phyloP scores from a whole-genome alignment of 1,140 invertebrate genomes.

The Orchestia grillus region DNA sequence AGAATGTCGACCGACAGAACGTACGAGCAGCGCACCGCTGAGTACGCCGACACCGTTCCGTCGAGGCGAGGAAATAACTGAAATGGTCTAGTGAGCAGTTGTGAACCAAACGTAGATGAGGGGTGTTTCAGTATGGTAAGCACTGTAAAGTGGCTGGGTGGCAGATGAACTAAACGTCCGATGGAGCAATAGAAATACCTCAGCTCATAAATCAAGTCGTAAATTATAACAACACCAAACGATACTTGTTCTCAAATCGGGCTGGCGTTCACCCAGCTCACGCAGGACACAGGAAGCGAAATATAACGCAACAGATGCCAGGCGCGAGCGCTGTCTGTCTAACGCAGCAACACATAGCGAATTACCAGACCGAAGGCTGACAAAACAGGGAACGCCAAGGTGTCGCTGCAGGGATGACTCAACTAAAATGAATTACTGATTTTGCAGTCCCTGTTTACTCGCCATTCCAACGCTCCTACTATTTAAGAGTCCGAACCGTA shows the following conservation, averaged over 20 bases:
- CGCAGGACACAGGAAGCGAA: not conserved
- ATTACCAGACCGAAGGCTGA: not conserved
- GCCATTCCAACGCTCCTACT: not conserved
- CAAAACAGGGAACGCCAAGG: not conserved
- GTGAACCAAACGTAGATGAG: not conserved
- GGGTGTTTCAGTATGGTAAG: not conserved
- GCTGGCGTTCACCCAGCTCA: not conserved
- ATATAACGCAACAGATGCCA: not conserved
- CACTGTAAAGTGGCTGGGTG: not conserved
- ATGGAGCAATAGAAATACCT: not conserved
- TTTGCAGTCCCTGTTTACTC: not conserved
- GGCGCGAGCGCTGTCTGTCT: not conserved
- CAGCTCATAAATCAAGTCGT: not conserved
- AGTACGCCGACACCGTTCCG: not conserved
- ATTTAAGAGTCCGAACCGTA: not conserved
- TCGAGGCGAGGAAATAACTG: not conserved
- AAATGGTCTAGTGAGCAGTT: not conserved
- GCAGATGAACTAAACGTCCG: not conserved
- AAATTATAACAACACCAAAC: no score
- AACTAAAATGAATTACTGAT: not conserved
- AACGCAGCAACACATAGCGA: not conserved
- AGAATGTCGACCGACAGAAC: conserved; percentile 3
- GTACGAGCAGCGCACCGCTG: not conserved
- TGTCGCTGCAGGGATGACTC: not conserved
- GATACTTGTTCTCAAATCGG: not conserved